These are phyloP conservation scores for Agapostemon virescens DNA, from an alignment of 2,888 invertebrate species.

Conservation along the genomic window DNA sequence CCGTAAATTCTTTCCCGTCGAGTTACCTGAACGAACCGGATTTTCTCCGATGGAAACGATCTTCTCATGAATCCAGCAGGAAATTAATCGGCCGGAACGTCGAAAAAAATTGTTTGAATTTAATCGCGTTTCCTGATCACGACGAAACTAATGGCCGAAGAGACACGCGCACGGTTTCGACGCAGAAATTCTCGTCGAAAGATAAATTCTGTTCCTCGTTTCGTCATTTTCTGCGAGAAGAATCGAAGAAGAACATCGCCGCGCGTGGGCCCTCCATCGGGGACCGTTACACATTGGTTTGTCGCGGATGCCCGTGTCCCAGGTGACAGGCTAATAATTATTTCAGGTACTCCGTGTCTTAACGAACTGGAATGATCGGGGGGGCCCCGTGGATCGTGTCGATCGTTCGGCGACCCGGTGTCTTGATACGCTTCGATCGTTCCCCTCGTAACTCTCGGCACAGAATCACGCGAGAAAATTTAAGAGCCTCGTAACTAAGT, in stretches of 20 bases:
- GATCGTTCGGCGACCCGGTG: constrained; percentile 25
- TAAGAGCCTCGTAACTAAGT: constrained; percentile 31
- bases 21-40: neutral
- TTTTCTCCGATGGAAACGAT: constrained; percentile 9
- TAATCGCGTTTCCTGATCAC: constrained; percentile 11
- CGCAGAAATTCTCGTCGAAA: constrained; percentile 19
- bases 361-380: constrained; percentile 55
- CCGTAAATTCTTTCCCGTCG: neutral
- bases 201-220: constrained; percentile 35
- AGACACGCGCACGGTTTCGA: constrained; percentile 9
- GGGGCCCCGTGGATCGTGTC: constrained; percentile 23
- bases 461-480: constrained; percentile 50
- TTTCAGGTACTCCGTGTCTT: constrained; percentile 59
- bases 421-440: constrained; percentile 34
- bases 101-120: constrained; percentile 11
- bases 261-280: constrained; percentile 44
- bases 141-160: constrained; percentile 35
- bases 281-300: constrained; percentile 58
- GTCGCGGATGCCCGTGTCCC: constrained; percentile 49
- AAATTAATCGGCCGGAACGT: constrained; percentile 28
- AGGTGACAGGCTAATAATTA: constrained; percentile 64
- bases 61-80: neutral
- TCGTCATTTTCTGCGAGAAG: constrained; percentile 52
- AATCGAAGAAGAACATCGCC: constrained; percentile 6
- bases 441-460: neutral